phyloP scores from a whole-genome alignment of 2,888 invertebrate species.

The Caenorhabditis sp. region DNA sequence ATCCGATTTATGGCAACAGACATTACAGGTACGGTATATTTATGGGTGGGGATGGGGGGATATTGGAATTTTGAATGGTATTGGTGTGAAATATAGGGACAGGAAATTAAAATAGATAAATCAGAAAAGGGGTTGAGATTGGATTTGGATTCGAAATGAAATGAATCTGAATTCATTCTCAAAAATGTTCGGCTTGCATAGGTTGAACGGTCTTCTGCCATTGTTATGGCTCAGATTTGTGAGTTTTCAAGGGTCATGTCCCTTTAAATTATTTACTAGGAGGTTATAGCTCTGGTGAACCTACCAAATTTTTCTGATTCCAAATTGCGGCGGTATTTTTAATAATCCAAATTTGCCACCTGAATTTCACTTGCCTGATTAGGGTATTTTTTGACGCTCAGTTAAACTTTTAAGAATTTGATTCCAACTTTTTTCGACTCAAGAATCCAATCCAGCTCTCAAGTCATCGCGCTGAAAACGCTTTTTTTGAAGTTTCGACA shows the following conservation, averaged over 20 bases:
- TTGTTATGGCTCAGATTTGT: neutral
- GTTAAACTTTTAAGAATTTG: too few relatives aligned
- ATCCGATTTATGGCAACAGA: slow-evolving; percentile 69
- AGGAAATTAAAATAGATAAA: neutral
- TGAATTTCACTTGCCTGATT: too few relatives aligned
- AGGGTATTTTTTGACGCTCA: too few relatives aligned
- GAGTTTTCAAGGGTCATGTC: neutral
- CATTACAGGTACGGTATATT: slow-evolving; percentile 57
- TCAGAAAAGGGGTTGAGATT: neutral
- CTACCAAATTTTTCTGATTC: too few relatives aligned
- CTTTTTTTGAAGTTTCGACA: too few relatives aligned
- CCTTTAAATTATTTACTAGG: too few relatives aligned
- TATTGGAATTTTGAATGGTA: neutral
- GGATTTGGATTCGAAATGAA: neutral
- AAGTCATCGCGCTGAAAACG: too few relatives aligned
- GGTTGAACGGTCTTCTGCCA: neutral
- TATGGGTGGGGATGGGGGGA: neutral
- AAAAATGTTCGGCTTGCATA: neutral
- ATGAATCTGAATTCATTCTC: neutral
- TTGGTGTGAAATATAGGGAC: neutral
- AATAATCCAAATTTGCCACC: too few relatives aligned
- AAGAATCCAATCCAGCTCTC: too few relatives aligned
- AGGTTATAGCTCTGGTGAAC: too few relatives aligned
- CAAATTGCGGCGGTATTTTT: too few relatives aligned
- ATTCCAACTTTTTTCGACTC: too few relatives aligned